Evolutionary conservation across 1,140 invertebrate genomes (phyloP), one percentile per base, ranked within the genome.

Genomic region (Bombyx mandarina): DNA sequence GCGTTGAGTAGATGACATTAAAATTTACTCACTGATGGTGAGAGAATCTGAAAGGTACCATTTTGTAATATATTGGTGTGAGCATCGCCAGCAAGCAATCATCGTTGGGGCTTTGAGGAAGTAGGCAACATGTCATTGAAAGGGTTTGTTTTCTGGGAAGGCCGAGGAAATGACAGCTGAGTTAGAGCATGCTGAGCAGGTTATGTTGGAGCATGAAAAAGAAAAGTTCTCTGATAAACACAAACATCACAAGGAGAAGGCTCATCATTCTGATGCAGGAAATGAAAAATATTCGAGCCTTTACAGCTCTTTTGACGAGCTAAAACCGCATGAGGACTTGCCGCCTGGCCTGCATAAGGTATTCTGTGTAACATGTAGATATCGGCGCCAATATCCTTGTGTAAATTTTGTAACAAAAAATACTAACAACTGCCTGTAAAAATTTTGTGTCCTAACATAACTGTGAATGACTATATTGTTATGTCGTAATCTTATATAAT

Each of bases 291-390:
- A 90, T 76, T 85, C 77, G 63, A 88, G 84, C 75, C 84, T 89
- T 72, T 88, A 88, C 60, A 88, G 77, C 70, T 85, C 84, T 61
- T 88, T 90, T 62, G 90, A 91, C 73, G 88, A 89, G 65, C 80
- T 89, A 64, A 87, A 86, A 77, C 70, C 77, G 60, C 79, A 77
- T 67, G 76, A 78, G 65, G 79, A 82, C 54, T 71, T 82, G 57
- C 78, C 71, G 42, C 77, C 72, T 9, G 75, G 76, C 56, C 61
- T 80, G 50, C 71, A 85, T 63, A 82, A 86, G 83, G 83, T 86
- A 85, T 69, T 73, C 63, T 45, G 56, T 63, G 55, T 60, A 47
- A 59, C 69, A 64, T 76, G 71, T 75, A 71, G 66, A 69, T 68
- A 66, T 70, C 67, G 66, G 57, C 66, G 66, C 49, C 57, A 49